phyloP scores from a whole-genome alignment of 2,888 invertebrate species.

The Dorcus hopei region DNA sequence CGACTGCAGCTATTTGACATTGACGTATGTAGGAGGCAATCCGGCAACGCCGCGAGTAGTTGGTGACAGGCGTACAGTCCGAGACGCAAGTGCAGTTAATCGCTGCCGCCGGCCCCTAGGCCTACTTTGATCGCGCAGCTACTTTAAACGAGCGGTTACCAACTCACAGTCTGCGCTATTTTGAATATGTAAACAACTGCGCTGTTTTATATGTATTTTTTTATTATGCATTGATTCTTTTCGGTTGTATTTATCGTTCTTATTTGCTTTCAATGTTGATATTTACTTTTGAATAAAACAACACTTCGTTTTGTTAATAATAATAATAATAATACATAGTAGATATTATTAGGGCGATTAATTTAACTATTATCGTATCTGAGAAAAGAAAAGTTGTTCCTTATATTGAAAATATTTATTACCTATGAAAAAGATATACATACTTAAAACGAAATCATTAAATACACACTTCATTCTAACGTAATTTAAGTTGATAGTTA shows the following conservation, averaged over 20 bases:
- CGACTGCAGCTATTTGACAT: conserved; percentile 30
- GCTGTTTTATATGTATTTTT: too few relatives aligned
- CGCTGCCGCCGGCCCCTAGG: conserved; percentile 3
- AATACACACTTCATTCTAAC: too few relatives aligned
- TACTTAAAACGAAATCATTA: too few relatives aligned
- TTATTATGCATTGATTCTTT: too few relatives aligned
- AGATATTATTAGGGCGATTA: too few relatives aligned
- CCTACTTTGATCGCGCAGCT: conserved; percentile 9
- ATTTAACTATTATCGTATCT: too few relatives aligned
- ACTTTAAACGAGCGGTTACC: background rate
- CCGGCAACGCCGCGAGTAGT: conserved; percentile 38
- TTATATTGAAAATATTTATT: too few relatives aligned
- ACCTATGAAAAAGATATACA: too few relatives aligned
- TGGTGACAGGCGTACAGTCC: conserved; percentile 41
- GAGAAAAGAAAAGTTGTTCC: too few relatives aligned
- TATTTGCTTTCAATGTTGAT: background rate
- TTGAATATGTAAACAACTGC: background rate
- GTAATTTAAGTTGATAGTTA: too few relatives aligned
- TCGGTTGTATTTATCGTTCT: too few relatives aligned
- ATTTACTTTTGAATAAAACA: background rate
- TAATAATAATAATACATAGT: background rate
- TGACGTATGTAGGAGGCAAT: conserved; percentile 32
- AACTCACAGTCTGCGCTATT: background rate
- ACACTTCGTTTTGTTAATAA: background rate
- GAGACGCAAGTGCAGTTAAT: conserved; percentile 29